Conservation (phyloP, 2,797 vertebrate species). For the Sorex maritimensis region DNA sequence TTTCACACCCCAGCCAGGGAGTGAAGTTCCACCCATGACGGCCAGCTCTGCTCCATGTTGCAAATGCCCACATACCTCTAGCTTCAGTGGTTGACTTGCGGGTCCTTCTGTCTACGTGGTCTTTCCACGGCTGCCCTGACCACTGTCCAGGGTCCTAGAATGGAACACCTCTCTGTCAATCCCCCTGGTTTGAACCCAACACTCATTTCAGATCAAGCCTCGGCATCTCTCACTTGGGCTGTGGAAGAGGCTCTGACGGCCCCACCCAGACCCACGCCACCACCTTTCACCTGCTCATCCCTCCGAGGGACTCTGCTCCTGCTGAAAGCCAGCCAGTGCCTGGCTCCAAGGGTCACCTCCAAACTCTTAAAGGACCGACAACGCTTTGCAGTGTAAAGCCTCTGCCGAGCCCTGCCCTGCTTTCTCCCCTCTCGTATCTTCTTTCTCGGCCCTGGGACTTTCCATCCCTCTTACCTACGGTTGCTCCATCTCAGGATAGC, state of each 20-base stretch:
- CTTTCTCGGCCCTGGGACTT: background rate
- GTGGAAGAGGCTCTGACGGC: background rate
- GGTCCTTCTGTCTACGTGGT: background rate
- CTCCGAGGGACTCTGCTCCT: fast-evolving
- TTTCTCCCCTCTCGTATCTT: background rate
- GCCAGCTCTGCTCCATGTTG: background rate
- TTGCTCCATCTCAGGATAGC: fast-evolving
- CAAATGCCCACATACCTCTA: background rate
- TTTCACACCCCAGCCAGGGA: no score
- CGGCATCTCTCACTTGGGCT: background rate
- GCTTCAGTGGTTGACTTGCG: fast-evolving
- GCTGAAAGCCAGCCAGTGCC: background rate
- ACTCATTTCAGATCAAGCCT: background rate
- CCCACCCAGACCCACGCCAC: fast-evolving
- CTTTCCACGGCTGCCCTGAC: background rate
- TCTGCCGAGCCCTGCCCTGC: background rate
- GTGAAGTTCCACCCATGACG: background rate
- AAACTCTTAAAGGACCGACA: background rate
- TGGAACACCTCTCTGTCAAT: background rate
- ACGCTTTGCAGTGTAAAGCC: background rate
- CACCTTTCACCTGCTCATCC: background rate
- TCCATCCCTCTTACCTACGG: fast-evolving
- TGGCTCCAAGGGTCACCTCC: background rate
- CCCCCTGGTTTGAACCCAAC: background rate
- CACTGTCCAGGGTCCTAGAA: background rate